phyloP scores from a whole-genome alignment of 1,140 invertebrate genomes.

The Riptortus pedestris region DNA sequence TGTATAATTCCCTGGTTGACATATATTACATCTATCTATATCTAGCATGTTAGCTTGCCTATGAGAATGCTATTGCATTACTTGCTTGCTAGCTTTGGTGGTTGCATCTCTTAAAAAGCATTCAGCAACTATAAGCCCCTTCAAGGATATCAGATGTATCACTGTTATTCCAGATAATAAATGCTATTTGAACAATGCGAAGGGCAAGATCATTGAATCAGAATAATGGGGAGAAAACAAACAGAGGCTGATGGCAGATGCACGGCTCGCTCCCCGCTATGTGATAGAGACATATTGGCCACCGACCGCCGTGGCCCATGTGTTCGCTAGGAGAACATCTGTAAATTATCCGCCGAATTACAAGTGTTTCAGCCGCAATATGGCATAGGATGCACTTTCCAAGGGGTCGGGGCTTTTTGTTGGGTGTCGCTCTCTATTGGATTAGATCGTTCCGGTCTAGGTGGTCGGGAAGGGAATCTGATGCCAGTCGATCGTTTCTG shows the following conservation, averaged over 20 bases:
- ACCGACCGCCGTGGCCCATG: neutral
- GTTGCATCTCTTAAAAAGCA: no score
- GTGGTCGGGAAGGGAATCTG: no score
- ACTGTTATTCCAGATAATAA: no score
- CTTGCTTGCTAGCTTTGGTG: no score
- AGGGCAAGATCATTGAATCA: neutral
- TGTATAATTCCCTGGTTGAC: no score
- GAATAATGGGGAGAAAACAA: slow-evolving; percentile 8
- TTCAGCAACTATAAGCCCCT: no score
- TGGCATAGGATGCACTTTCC: no score
- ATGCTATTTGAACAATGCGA: neutral
- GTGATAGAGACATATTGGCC: slow-evolving; percentile 5
- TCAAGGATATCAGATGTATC: no score
- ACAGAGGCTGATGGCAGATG: neutral
- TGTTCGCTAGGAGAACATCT: neutral
- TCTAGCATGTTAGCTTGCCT: no score
- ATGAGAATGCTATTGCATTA: no score
- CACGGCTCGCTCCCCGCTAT: neutral
- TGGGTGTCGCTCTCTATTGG: neutral
- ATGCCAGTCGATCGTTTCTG: no score
- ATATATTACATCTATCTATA: no score
- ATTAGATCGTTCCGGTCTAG: neutral
- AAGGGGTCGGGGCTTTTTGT: neutral
- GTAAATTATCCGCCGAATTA: slow-evolving; percentile 7
- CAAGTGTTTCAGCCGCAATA: slow-evolving; percentile 7